Evolutionary conservation across 1,140 invertebrate species (phyloP).

Genomic region (Chlorops oryzae): DNA sequence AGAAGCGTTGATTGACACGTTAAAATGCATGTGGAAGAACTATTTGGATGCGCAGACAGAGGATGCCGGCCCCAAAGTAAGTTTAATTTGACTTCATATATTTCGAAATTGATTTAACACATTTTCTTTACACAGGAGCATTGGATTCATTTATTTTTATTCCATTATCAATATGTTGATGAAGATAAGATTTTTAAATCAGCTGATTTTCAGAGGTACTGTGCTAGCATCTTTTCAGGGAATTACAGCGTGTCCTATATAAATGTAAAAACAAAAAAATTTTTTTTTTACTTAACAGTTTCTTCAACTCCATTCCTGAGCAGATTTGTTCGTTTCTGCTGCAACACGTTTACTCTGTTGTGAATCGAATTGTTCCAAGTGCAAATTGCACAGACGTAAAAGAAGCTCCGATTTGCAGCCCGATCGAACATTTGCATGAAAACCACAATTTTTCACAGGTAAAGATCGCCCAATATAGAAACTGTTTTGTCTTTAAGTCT

Average conservation of each 20-base stretch:
- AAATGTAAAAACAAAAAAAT: no score
- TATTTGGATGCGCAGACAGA: constrained; percentile 5
- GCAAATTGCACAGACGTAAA: constrained; percentile 22
- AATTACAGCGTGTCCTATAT: no score
- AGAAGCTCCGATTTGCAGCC: constrained; percentile 31
- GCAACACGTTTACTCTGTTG: constrained; percentile 27
- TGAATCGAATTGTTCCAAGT: no score
- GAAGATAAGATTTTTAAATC: constrained; percentile 23
- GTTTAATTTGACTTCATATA: no score
- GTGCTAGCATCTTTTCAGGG: no score
- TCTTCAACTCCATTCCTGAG: constrained; percentile 38
- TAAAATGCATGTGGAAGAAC: constrained; percentile 16
- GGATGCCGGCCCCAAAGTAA: constrained; percentile 12
- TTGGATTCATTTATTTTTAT: constrained; percentile 37
- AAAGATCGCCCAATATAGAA: not conserved
- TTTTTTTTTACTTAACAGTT: no score
- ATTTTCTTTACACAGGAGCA: constrained; percentile 27
- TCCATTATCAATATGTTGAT: constrained; percentile 36
- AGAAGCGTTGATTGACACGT: constrained; percentile 11
- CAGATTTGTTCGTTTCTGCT: constrained; percentile 36
- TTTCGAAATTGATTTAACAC: no score
- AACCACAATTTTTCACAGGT: constrained; percentile 41
- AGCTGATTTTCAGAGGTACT: no score
- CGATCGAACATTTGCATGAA: no score
- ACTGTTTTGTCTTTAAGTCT: constrained; percentile 4